A percentile compares a stretch with the other conserved stretches of the same genome.
These are phyloP conservation scores for Danaus melanippus DNA, from an alignment of 1,140 invertebrate genomes.

Conservation along the genomic window DNA sequence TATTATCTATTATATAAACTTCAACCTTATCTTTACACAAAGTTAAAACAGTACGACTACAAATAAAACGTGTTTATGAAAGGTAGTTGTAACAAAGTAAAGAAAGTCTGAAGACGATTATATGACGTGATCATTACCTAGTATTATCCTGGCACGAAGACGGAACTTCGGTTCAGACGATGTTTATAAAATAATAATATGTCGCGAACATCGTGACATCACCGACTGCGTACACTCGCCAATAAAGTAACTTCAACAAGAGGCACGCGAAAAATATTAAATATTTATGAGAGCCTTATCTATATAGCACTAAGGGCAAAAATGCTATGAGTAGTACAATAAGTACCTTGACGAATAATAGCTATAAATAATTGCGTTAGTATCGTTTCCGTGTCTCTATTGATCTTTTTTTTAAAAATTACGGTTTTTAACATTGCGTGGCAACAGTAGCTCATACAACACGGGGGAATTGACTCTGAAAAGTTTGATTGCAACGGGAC, in stretches of 20 bases:
- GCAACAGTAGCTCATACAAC: constrained; percentile 11
- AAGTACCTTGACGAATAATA: constrained; percentile 21
- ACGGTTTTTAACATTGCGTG: constrained; percentile 25
- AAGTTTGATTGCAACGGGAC: neutral
- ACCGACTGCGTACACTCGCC: constrained; percentile 26
- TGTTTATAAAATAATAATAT: constrained; percentile 19
- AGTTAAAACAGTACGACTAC: too few relatives aligned
- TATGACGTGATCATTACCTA: constrained; percentile 29
- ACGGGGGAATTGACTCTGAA: too few relatives aligned
- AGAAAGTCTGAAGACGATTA: constrained; percentile 6
- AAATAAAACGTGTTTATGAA: too few relatives aligned
- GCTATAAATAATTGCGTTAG: constrained; percentile 31
- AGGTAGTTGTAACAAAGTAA: too few relatives aligned
- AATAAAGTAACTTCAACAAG: constrained; percentile 26
- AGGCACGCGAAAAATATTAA: constrained; percentile 21
- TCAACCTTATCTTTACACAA: too few relatives aligned
- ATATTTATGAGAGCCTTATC: constrained; percentile 10
- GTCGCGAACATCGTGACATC: constrained; percentile 31
- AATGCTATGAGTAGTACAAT: constrained; percentile 1
- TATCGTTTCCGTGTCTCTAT: constrained; percentile 37
- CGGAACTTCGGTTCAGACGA: constrained; percentile 21
- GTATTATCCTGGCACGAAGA: constrained; percentile 33
- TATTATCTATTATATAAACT: too few relatives aligned
- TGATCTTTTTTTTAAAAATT: constrained; percentile 35
- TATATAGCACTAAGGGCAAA: constrained; percentile 7